A percentile compares a stretch with the other conserved stretches of the same genome.
These are phyloP conservation scores for Parnassius glacialis DNA, from an alignment of 2,888 invertebrate genomes.

Conservation along the genomic window DNA sequence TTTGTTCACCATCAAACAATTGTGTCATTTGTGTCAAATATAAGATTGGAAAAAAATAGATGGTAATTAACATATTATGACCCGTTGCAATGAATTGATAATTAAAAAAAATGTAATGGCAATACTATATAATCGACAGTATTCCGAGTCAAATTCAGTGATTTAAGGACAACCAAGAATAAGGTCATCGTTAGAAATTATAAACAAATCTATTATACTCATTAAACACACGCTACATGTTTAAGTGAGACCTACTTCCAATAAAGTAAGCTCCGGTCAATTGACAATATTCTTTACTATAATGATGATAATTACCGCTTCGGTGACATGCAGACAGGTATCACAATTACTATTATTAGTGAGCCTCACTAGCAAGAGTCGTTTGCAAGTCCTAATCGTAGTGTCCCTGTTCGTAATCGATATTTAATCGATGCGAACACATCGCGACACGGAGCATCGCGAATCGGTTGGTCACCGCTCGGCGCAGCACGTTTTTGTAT, in stretches of 20 bases:
- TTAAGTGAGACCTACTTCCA: slow-evolving; percentile 11
- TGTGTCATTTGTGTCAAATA: no score
- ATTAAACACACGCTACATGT: not conserved
- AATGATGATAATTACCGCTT: slow-evolving; percentile 24
- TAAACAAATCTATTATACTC: not conserved
- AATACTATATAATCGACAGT: not conserved
- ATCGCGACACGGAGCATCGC: slow-evolving; percentile 45
- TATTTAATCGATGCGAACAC: slow-evolving; percentile 54
- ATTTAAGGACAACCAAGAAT: not conserved
- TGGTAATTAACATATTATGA: not conserved
- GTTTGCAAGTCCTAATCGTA: slow-evolving; percentile 25
- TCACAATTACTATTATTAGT: slow-evolving; percentile 20
- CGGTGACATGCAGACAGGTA: slow-evolving; percentile 19
- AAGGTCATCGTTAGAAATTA: not conserved
- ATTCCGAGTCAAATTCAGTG: not conserved
- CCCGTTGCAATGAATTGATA: not conserved
- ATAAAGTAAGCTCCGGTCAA: slow-evolving; percentile 5
- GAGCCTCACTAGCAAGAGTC: slow-evolving; percentile 9
- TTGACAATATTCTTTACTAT: slow-evolving; percentile 5
- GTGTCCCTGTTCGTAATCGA: slow-evolving; percentile 47
- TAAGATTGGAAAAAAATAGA: no score
- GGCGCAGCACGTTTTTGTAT: slow-evolving; percentile 43
- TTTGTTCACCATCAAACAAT: not conserved
- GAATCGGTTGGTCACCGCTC: slow-evolving; percentile 54
- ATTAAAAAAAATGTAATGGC: not conserved